Evolutionary conservation across 2,113 vertebrate genomes (phyloP).

Genomic region (Gymnorhina tibicen): DNA sequence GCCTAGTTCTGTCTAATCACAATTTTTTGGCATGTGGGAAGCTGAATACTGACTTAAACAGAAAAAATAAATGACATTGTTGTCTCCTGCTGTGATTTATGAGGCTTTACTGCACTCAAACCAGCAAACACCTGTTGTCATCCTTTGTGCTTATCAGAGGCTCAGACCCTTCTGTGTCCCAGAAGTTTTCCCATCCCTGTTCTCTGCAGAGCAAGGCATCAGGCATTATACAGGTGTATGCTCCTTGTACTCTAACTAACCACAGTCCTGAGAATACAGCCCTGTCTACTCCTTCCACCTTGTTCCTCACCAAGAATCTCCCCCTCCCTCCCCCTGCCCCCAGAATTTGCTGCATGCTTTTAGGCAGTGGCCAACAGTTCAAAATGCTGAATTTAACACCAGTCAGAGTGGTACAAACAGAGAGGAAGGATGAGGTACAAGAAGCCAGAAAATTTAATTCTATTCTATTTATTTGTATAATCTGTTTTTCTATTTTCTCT

Average conservation of each 20-base stretch:
- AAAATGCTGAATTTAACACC: neutral
- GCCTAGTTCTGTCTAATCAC: neutral
- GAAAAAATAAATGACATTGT: neutral
- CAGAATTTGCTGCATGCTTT: neutral
- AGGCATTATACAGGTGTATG: neutral
- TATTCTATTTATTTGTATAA: neutral
- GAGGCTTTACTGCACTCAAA: neutral
- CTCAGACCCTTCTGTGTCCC: neutral
- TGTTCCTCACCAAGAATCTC: fast-evolving
- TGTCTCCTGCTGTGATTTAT: neutral
- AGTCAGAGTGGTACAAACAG: neutral
- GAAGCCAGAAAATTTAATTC: neutral
- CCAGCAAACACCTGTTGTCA: neutral
- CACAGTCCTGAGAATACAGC: neutral
- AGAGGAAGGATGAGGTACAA: neutral
- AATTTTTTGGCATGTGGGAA: neutral
- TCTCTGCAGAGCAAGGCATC: neutral
- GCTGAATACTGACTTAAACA: neutral
- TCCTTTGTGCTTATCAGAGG: neutral
- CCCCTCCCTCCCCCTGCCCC: neutral
- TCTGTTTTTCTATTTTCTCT: neutral
- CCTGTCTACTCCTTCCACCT: neutral
- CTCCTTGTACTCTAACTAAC: neutral
- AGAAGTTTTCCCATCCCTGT: neutral
- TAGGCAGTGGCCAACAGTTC: neutral